Base-by-base conservation (phyloP, 2,797 vertebrate genomes). In the Diplodus puntazzo region DNA sequence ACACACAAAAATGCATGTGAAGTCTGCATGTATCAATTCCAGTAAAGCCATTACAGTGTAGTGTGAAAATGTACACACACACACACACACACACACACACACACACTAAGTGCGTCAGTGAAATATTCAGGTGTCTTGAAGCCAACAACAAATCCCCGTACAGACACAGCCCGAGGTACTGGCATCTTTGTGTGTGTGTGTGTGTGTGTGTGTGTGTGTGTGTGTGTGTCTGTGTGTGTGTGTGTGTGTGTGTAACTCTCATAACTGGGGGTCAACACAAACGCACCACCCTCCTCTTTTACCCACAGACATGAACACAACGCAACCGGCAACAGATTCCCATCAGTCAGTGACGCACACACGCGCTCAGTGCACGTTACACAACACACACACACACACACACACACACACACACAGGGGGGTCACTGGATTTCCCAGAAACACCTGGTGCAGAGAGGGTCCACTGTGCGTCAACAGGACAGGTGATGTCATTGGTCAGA, bases 401-500 rank as follows among this genome's bases (percentile, higher is more conserved):
- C 61, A 63, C 67, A 25, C 8, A 62, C 27, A 39, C 57, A 54
- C 50, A 68, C 18, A 54, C n/a, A 20, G 0, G 12, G 57, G 52
- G 60, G 71, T 55, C 2, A 10, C 42, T 63, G 73, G 49, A 79
- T 71, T 78, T 77, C 78, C 78, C 75, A 69, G 59, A 69, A 73
- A 49, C 75, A 70, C 55, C 80, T 54, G 59, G 34, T 77, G 21
- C 23, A 60, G 0, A 16, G 34, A 65, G 50, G 2, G 11, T 27
- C 43, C 52, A 0, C 69, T 14, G 14, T 69, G 66, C 9, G 20
- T 73, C 78, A 79, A 9, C 18, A 27, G 46, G 57, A 69, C 62
- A 79, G 80, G 75, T 87, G 73, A 81, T 64, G 23, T 53, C 48
- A 46, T 10, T 69, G 73, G 45, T 77, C 70, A 67, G 63, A 57